Evolutionary conservation across 1,140 invertebrate species (phyloP).

Genomic region (Sogatella furcifera): DNA sequence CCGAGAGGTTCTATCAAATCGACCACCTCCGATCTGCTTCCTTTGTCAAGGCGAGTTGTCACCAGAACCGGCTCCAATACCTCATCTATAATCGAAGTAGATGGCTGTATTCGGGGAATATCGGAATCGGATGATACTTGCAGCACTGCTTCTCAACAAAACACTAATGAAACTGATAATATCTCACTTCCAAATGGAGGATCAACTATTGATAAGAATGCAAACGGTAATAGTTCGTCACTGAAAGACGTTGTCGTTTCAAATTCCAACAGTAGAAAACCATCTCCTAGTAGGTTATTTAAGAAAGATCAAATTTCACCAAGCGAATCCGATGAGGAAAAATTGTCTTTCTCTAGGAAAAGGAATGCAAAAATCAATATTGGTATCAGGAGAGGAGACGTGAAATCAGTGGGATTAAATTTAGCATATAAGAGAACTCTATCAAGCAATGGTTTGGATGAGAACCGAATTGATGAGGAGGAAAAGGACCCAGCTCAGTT

Average conservation of each 20-base stretch:
- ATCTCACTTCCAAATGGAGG: no score
- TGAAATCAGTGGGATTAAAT: conserved; percentile 12
- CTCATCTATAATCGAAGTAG: conserved; percentile 6
- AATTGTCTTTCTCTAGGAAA: conserved; percentile 21
- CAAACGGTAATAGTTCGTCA: no score
- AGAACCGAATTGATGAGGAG: conserved; percentile 4
- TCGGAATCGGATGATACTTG: neutral
- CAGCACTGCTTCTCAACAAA: neutral
- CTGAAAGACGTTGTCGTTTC: no score
- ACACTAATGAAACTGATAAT: neutral
- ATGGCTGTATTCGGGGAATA: neutral
- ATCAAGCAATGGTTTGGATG: neutral
- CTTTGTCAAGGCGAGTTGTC: conserved; percentile 9
- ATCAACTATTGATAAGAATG: no score
- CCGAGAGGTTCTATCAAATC: conserved; percentile 28
- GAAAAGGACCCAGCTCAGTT: neutral
- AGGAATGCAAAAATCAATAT: conserved; percentile 21
- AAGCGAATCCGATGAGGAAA: conserved; percentile 19
- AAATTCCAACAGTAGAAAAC: no score
- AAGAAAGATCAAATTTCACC: neutral
- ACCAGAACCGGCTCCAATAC: conserved; percentile 15
- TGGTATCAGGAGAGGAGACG: conserved; percentile 17
- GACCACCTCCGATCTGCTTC: conserved; percentile 24
- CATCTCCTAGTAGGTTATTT: no score
- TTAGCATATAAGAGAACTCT: conserved; percentile 6